Evolutionary conservation across 2,888 invertebrate species (phyloP).

Genomic region (Mycalesis mineus): DNA sequence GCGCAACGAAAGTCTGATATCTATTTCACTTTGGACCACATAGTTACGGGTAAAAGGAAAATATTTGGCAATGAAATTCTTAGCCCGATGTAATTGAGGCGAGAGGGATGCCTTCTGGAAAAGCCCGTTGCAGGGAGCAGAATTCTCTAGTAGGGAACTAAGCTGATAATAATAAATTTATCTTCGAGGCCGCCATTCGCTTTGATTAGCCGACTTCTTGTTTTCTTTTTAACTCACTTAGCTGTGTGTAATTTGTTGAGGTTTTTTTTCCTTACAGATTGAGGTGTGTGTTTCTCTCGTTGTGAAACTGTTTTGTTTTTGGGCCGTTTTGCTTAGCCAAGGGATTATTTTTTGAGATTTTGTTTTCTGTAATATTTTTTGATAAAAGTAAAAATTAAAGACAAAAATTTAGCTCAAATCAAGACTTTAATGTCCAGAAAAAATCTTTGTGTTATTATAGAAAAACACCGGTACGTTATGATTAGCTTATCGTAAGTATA

Average conservation of each 20-base stretch:
- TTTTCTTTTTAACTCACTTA: constrained; percentile 27
- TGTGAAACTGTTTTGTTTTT: too few species aligned
- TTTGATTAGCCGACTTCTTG: constrained; percentile 26
- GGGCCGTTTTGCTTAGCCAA: too few species aligned
- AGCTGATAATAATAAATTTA: constrained; percentile 34
- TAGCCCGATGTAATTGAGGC: constrained; percentile 61
- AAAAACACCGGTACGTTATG: too few species aligned
- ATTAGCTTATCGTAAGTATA: too few species aligned
- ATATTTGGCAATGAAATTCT: constrained; percentile 74
- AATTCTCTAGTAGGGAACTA: constrained; percentile 33
- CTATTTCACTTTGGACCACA: constrained; percentile 33
- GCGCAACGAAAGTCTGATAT: constrained; percentile 1
- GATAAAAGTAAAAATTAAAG: too few species aligned
- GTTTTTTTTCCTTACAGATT: neutral
- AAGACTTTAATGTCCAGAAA: too few species aligned
- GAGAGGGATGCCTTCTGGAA: constrained; percentile 30
- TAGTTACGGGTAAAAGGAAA: constrained; percentile 58
- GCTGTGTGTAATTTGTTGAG: constrained; percentile 12
- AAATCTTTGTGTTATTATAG: too few species aligned
- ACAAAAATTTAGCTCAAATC: too few species aligned
- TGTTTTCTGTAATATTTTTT: too few species aligned
- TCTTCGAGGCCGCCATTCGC: constrained; percentile 23
- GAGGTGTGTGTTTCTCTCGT: neutral
- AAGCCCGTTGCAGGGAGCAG: constrained; percentile 21
- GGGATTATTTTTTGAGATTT: too few species aligned